These are phyloP conservation scores for Tridacna gigas DNA, from an alignment of 2,888 invertebrate species.

Conservation along the genomic window DNA sequence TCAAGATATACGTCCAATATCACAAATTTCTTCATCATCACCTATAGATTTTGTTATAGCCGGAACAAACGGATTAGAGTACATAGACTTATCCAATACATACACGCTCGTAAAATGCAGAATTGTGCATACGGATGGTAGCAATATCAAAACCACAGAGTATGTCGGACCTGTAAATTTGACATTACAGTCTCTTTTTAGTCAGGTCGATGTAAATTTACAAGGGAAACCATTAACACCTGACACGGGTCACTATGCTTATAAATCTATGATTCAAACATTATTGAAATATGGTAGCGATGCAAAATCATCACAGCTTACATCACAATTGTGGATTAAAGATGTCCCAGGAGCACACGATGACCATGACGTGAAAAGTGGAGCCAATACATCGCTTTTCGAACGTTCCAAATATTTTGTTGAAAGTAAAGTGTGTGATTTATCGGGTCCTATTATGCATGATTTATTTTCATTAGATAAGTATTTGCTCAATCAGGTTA, in stretches of 20 bases:
- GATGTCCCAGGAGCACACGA: slow-evolving; percentile 36
- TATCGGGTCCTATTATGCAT: slow-evolving; percentile 43
- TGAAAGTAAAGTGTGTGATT: slow-evolving; percentile 29
- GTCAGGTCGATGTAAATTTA: slow-evolving; percentile 42
- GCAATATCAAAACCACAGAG: slow-evolving; percentile 24
- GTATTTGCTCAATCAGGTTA: slow-evolving; percentile 39
- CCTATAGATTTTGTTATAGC: slow-evolving; percentile 26
- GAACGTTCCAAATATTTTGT: slow-evolving; percentile 9
- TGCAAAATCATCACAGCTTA: slow-evolving; percentile 25
- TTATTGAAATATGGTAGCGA: slow-evolving; percentile 33
- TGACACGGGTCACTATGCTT: slow-evolving; percentile 12
- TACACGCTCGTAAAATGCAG: slow-evolving; percentile 33
- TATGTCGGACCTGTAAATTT: slow-evolving; percentile 45
- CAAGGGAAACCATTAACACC: slow-evolving; percentile 33
- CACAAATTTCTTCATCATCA: slow-evolving; percentile 15
- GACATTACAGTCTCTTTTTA: slow-evolving; percentile 33
- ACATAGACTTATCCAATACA: slow-evolving; percentile 30
- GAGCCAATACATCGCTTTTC: slow-evolving; percentile 33
- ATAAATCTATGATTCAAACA: slow-evolving; percentile 25
- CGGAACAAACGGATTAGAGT: slow-evolving; percentile 18
- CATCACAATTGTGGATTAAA: slow-evolving; percentile 29
- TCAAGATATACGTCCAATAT: slow-evolving; percentile 23
- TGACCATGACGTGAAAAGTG: slow-evolving; percentile 19
- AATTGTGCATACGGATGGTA: slow-evolving; percentile 37
- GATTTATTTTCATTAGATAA: slow-evolving; percentile 35